These are phyloP conservation scores for Drosophila dives DNA, from an alignment of 2,888 invertebrate genomes.

Conservation along the genomic window DNA sequence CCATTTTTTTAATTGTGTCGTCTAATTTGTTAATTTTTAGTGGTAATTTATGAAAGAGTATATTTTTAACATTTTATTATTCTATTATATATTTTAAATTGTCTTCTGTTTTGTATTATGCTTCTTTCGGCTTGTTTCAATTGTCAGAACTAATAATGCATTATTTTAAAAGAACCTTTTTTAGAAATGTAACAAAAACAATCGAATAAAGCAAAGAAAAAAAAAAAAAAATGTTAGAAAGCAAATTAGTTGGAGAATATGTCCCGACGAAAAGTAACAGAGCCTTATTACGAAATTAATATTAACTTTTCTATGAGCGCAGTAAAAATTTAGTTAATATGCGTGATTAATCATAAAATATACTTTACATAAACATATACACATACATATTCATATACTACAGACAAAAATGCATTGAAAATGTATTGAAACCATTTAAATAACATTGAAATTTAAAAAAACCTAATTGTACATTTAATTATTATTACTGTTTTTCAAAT, in stretches of 20 bases:
- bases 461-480: conserved; percentile 57
- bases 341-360: conserved; percentile 53
- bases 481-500: conserved; percentile 71
- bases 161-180: conserved; percentile 36
- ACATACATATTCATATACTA: conserved; percentile 60
- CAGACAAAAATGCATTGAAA: conserved; percentile 69
- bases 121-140: conserved; percentile 47
- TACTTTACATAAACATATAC: conserved; percentile 48
- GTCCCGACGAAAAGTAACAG: conserved; percentile 62
- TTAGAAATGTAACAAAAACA: conserved; percentile 61
- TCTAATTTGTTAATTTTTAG: conserved; percentile 63
- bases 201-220: conserved; percentile 63
- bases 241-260: conserved; percentile 52
- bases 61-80: conserved; percentile 43
- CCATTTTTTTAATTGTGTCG: conserved; percentile 39
- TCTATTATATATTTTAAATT: conserved; percentile 46
- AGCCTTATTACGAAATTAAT: conserved; percentile 78
- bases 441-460: conserved; percentile 39
- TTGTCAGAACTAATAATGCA: conserved; percentile 38
- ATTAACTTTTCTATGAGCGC: conserved; percentile 72
- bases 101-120: conserved; percentile 54
- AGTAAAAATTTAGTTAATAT: conserved; percentile 74
- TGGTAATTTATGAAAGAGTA: conserved; percentile 34
- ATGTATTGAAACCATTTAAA: conserved; percentile 67
- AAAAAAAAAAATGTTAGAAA: conserved; percentile 32